Base-by-base conservation (phyloP, 2,888 invertebrate genomes). In the Gisinianus flammeolus region DNA sequence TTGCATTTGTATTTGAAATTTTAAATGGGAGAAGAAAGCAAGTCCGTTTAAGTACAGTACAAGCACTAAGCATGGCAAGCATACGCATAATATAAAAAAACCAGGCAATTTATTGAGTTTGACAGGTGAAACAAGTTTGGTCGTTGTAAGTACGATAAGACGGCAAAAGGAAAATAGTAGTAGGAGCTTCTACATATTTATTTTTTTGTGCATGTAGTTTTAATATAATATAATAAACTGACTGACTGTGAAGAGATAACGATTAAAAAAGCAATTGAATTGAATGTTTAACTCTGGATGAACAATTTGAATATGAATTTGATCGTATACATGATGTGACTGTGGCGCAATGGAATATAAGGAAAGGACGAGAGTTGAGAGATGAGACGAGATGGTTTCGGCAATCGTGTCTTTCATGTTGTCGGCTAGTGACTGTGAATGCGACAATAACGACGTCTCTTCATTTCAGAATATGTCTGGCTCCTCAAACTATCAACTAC, bases 371-470 rank as follows among this genome's bases (percentile, higher is more conserved):
- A 35, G 6, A 12, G 12, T 12, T 35, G 35, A 35, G 35, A 35
- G n/a, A 35, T 5, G 35, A 44, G 44, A 44, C 44, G 44, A 44
- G 44, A 2, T n/a, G 44, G 16, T 2, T 19, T 16, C 44, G 44
- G 44, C 58, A 58, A 64, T 64, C 16, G 26, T 64, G 16, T 64
- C 64, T 28, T 8, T 26, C 19, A 16, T 19, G 10, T 44, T 64
- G 26, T 28, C 64, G 26, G 64, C 56, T 56, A 28, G 44, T 70
- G 58, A 72, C 72, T 56, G 44, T 70, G 58, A 72, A 58, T 56
- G 72, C 72, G 72, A 71, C 71, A 54, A 58, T 72, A 72, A 72
- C 72, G 72, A 72, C 72, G 72, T 72, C 72, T 72, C 26, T 72
- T 72, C 54, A 70, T 70, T 52, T 28, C 24, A n/a, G n/a, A n/a